These are phyloP conservation scores for Colaptes auratus DNA, from an alignment of 2,113 vertebrate species.

Conservation along the genomic window DNA sequence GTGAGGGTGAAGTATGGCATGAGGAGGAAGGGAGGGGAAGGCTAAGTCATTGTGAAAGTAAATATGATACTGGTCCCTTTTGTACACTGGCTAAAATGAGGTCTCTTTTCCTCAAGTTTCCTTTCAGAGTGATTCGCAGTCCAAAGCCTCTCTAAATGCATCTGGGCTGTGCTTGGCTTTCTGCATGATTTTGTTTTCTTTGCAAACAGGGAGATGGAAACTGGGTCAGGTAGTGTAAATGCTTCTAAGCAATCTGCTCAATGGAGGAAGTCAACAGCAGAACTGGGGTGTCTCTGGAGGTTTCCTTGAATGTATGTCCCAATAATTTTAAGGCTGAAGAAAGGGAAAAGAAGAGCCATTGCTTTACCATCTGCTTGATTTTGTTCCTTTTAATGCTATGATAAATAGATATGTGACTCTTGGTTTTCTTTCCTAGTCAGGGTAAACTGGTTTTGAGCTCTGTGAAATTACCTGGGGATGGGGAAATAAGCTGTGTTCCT, in stretches of 20 bases:
- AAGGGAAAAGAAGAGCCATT: background rate
- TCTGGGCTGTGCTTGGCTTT: background rate
- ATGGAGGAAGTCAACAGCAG: background rate
- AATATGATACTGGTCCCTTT: background rate
- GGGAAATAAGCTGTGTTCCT: background rate
- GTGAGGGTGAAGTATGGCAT: background rate
- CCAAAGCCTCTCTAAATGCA: background rate
- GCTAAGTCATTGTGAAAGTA: background rate
- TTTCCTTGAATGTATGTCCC: background rate
- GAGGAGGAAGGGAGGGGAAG: background rate
- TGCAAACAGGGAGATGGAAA: conserved; percentile 4
- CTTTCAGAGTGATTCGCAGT: background rate
- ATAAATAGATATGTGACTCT: background rate
- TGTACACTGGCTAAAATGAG: background rate
- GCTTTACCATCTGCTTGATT: background rate
- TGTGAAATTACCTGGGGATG: background rate
- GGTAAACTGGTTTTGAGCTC: conserved; percentile 1
- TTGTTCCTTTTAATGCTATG: background rate
- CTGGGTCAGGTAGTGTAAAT: conserved; percentile 32
- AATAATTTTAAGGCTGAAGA: background rate
- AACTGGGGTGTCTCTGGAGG: background rate
- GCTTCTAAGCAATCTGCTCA: conserved; percentile 1
- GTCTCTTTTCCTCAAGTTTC: background rate
- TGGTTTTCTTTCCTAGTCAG: background rate
- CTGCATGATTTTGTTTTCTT: background rate